Evolutionary conservation across 2,113 vertebrate species (phyloP).

Genomic region (Macaca fascicularis): DNA sequence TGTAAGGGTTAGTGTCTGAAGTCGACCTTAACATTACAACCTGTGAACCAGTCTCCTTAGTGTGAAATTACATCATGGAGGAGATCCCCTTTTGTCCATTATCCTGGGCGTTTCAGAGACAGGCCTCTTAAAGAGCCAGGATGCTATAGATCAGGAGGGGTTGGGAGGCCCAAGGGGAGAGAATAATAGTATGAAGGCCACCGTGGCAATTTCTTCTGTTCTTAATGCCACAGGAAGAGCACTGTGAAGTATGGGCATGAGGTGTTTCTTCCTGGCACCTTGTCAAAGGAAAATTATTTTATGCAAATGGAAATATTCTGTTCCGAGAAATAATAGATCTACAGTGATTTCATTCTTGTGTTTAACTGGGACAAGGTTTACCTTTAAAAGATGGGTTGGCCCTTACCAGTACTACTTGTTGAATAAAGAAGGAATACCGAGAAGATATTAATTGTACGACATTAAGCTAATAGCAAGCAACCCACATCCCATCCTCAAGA

Average conservation of each 20-base stretch:
- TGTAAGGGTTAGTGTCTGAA: slow-evolving; percentile 74
- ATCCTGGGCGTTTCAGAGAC: slow-evolving; percentile 71
- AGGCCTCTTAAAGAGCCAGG: slow-evolving; percentile 66
- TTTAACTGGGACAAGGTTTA: slow-evolving; percentile 82
- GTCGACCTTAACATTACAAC: slow-evolving; percentile 76
- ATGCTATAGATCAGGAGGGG: slow-evolving; percentile 69
- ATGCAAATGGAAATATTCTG: slow-evolving; percentile 87
- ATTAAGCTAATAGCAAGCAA: slow-evolving; percentile 85
- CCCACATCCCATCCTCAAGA: not conserved
- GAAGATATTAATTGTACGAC: slow-evolving; percentile 83
- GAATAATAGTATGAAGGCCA: slow-evolving; percentile 63
- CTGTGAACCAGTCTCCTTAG: slow-evolving; percentile 76
- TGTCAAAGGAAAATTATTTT: slow-evolving; percentile 87
- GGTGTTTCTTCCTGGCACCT: slow-evolving; percentile 84
- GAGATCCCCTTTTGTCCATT: slow-evolving; percentile 80
- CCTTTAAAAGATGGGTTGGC: slow-evolving; percentile 82
- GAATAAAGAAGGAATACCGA: slow-evolving; percentile 68
- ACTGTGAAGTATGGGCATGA: slow-evolving; percentile 77
- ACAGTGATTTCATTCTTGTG: slow-evolving; percentile 81
- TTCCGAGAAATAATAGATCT: slow-evolving; percentile 90
- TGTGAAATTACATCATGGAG: slow-evolving; percentile 82
- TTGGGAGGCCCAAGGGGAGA: slow-evolving; percentile 28
- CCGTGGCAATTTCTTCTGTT: slow-evolving; percentile 64
- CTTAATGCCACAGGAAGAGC: slow-evolving; percentile 72
- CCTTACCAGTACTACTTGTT: slow-evolving; percentile 78